These are phyloP conservation scores for Camponotus fellah DNA, from an alignment of 2,888 invertebrate genomes.

Conservation along the genomic window DNA sequence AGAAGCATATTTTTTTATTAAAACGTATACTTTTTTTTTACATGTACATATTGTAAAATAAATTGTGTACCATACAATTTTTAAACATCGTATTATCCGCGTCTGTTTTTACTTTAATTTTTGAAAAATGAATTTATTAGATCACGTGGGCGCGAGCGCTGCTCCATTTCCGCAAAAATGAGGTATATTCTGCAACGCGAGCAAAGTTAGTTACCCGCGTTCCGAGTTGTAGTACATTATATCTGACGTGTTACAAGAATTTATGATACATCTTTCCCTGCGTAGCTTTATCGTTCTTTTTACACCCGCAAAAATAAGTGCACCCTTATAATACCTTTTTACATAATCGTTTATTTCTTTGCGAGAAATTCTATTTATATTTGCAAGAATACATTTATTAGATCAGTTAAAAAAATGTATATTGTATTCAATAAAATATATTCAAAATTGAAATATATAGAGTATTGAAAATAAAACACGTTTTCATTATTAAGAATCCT, in stretches of 20 bases:
- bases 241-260: constrained; percentile 38
- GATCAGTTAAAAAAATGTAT: constrained; percentile 1
- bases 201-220: constrained; percentile 45
- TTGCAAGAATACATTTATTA: background rate
- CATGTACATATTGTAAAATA: background rate
- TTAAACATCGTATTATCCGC: constrained; percentile 32
- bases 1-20: background rate
- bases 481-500: background rate
- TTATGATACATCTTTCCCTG: constrained; percentile 42
- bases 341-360: background rate
- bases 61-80: constrained; percentile 21
- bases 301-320: background rate
- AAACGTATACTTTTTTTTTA: background rate
- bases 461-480: background rate
- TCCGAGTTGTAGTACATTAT: constrained; percentile 51
- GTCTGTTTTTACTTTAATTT: constrained; percentile 44
- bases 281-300: constrained; percentile 4
- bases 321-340: background rate
- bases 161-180: constrained; percentile 47
- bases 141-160: background rate
- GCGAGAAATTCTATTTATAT: background rate
- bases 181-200: constrained; percentile 48
- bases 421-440: background rate
- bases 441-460: background rate
- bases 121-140: constrained; percentile 54